phyloP scores from a whole-genome alignment of 1,140 invertebrate genomes.

The Ceratitis capitata region DNA sequence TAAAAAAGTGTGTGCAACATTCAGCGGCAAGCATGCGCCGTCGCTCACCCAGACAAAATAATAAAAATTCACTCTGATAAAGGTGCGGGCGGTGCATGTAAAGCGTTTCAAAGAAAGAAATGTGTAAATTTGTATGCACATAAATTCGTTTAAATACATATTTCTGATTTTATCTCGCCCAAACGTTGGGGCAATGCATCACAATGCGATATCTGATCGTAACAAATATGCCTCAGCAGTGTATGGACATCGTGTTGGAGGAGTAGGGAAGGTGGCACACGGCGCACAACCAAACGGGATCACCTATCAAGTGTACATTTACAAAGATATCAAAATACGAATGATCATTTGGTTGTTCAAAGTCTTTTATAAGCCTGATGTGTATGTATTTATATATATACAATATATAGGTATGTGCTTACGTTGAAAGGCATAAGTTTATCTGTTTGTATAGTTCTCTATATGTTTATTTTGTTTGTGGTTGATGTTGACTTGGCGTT shows the following conservation, averaged over 20 bases:
- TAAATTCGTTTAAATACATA: background rate
- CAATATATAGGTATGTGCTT: background rate
- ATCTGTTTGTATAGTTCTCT: background rate
- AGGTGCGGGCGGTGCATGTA: background rate
- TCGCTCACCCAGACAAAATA: background rate
- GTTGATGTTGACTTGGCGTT: constrained; percentile 19
- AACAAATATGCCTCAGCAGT: background rate
- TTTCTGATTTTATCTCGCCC: background rate
- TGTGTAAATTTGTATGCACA: too few relatives aligned
- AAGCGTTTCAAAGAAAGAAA: background rate
- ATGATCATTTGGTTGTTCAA: background rate
- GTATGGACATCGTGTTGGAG: background rate
- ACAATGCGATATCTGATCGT: background rate
- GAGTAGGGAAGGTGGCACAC: background rate
- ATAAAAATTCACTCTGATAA: background rate
- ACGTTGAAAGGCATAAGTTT: background rate
- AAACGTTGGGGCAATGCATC: constrained; percentile 8
- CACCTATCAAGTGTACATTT: background rate
- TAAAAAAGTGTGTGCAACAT: background rate
- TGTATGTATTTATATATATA: background rate
- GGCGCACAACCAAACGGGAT: background rate
- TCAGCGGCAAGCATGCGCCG: background rate
- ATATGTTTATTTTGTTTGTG: background rate
- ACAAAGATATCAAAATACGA: background rate
- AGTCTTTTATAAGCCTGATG: background rate